Percentiles rank a stretch among this genome's conserved stretches.
These are phyloP conservation scores for Esox masquinongy DNA, from an alignment of 2,797 vertebrate species.

Conservation along the genomic window DNA sequence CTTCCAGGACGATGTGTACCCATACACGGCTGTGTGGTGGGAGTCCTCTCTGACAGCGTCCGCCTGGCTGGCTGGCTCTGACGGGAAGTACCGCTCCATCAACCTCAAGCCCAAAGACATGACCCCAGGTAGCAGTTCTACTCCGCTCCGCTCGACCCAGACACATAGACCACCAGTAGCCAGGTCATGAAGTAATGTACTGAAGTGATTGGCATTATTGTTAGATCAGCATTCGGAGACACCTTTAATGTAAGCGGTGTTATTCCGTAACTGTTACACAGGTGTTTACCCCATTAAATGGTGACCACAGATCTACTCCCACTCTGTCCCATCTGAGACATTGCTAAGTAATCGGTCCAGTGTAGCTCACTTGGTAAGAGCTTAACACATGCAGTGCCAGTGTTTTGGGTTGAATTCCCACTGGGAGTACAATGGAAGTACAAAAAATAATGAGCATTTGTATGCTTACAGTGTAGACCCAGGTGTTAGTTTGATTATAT, in stretches of 20 bases:
- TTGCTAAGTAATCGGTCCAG: no score
- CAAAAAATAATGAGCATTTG: no score
- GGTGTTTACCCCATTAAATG: no score
- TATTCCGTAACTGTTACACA: no score
- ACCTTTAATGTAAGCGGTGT: neutral
- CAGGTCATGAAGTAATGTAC: no score
- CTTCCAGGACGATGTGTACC: slow-evolving; percentile 94
- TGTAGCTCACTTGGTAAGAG: no score
- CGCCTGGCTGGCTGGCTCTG: slow-evolving; percentile 82
- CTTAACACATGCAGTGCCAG: no score
- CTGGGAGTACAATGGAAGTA: no score
- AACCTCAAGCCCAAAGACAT: slow-evolving; percentile 85
- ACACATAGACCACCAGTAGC: neutral
- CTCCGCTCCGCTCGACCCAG: neutral
- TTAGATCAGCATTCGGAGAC: neutral
- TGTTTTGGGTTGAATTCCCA: no score
- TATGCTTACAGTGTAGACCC: no score
- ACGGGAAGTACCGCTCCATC: slow-evolving; percentile 75
- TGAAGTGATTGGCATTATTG: neutral
- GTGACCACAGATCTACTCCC: no score
- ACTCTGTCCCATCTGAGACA: neutral
- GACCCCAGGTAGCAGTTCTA: slow-evolving; percentile 79
- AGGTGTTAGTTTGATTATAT: no score
- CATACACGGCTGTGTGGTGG: slow-evolving; percentile 84
- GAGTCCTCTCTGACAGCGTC: slow-evolving; percentile 74